These are phyloP conservation scores for Zoanthus gigantus DNA, from an alignment of 92 coral and sea anemone genomes.

Conservation along the genomic window DNA sequence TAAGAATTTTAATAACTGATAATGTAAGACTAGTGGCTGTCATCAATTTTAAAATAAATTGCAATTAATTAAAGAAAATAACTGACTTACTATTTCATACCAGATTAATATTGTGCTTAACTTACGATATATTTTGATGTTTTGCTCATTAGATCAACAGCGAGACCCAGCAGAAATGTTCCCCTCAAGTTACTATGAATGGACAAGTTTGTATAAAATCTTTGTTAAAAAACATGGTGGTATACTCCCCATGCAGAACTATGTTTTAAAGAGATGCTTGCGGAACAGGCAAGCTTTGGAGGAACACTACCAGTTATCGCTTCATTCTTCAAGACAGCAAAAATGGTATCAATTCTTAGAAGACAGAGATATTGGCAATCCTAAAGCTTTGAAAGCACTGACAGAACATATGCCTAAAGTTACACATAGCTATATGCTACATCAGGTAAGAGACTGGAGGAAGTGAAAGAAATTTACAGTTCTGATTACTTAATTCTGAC, in stretches of 20 bases:
- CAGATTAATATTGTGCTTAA: neutral
- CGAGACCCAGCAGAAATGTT: constrained; percentile 81
- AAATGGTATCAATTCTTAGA: constrained; percentile 99
- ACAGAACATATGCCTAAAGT: constrained; percentile 99
- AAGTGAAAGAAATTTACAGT: too few relatives aligned
- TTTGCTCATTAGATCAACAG: constrained; percentile 20
- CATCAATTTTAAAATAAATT: neutral
- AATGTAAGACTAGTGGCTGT: neutral
- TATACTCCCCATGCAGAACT: constrained; percentile 91
- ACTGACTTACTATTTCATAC: neutral
- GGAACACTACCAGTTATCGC: constrained; percentile 96
- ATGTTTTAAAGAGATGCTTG: constrained; percentile 96
- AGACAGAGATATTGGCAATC: constrained; percentile 95
- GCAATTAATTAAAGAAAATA: neutral
- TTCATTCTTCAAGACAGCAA: constrained; percentile 99
- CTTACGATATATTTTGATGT: neutral
- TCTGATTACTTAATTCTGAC: too few relatives aligned
- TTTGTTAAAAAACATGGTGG: constrained; percentile 98
- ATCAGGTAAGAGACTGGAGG: constrained; percentile 70
- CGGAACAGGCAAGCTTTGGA: constrained; percentile 99
- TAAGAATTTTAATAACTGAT: neutral
- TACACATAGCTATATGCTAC: constrained; percentile 99
- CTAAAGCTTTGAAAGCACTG: constrained; percentile 94
- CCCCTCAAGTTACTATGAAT: constrained; percentile 97
- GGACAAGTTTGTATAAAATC: constrained; percentile 97